phyloP scores from a whole-genome alignment of 1,140 invertebrate genomes.

The Anagrus nilaparvatae region DNA sequence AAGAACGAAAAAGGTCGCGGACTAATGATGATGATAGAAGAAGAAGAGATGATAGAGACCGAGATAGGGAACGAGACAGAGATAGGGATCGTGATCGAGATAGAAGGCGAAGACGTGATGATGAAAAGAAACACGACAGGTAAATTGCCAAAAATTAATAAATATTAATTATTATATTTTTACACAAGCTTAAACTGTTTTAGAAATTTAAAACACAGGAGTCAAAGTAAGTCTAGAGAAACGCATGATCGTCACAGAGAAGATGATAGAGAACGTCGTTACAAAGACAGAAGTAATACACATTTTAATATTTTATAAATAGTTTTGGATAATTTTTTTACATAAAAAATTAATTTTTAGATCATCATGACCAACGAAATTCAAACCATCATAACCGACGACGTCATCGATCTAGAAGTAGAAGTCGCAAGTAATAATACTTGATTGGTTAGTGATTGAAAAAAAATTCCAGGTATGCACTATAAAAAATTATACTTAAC shows the following conservation, averaged over 20 bases:
- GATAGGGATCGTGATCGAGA: conserved; percentile 22
- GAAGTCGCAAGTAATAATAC: conserved; percentile 44
- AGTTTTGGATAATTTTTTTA: too few relatives aligned
- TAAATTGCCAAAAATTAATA: conserved; percentile 5
- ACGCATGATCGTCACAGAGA: conserved; percentile 36
- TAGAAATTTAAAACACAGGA: conserved; percentile 35
- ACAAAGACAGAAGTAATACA: conserved; percentile 35
- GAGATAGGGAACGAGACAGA: conserved; percentile 37
- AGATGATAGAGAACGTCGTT: conserved; percentile 35
- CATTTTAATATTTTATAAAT: conserved; percentile 7
- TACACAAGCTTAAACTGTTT: conserved; percentile 3
- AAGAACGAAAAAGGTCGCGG: conserved; percentile 47
- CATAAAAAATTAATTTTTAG: too few relatives aligned
- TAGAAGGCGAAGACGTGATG: conserved; percentile 33
- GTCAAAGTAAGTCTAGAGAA: conserved; percentile 38
- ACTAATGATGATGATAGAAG: conserved; percentile 32
- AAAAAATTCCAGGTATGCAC: conserved; percentile 42
- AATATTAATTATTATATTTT: too few relatives aligned
- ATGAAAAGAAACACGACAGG: conserved; percentile 29
- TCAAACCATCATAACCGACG: conserved; percentile 36
- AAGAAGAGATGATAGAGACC: conserved; percentile 33
- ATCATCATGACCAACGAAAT: conserved; percentile 36
- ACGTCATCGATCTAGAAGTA: conserved; percentile 40
- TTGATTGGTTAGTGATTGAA: conserved; percentile 46
- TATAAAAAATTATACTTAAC: conserved; percentile 40